Percentiles rank a stretch among this genome's conserved stretches.
These are phyloP conservation scores for Stenodera caucasica DNA, from an alignment of 2,888 invertebrate genomes.

Conservation along the genomic window DNA sequence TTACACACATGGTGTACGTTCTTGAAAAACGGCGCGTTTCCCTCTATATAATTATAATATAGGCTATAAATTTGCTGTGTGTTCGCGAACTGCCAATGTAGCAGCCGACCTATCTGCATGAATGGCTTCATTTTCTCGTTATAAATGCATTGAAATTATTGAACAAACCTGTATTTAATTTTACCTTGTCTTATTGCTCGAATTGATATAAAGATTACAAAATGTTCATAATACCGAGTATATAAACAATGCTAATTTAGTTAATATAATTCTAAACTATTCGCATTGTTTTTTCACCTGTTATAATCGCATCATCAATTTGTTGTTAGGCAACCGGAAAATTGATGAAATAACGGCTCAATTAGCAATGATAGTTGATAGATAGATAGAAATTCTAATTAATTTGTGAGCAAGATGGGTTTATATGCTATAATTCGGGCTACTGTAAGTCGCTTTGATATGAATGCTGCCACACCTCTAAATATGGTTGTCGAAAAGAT, in stretches of 20 bases:
- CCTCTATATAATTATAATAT: slow-evolving; percentile 51
- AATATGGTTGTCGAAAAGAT: not conserved
- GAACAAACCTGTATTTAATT: slow-evolving; percentile 46
- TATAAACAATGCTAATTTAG: slow-evolving; percentile 21
- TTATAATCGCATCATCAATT: too few species aligned
- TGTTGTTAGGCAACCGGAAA: too few species aligned
- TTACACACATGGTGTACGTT: not conserved
- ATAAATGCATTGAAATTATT: slow-evolving; percentile 49
- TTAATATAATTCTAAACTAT: slow-evolving; percentile 15
- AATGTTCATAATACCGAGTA: too few species aligned
- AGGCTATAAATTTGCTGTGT: slow-evolving; percentile 48
- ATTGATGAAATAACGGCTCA: too few species aligned
- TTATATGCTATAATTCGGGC: too few species aligned
- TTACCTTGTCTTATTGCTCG: slow-evolving; percentile 26
- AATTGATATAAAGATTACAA: slow-evolving; percentile 15
- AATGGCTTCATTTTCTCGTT: slow-evolving; percentile 53
- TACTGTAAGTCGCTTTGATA: not conserved
- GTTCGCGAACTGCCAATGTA: slow-evolving; percentile 46
- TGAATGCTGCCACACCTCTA: not conserved
- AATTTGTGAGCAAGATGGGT: too few species aligned
- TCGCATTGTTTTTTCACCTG: too few species aligned
- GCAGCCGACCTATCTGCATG: slow-evolving; percentile 43
- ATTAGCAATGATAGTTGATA: too few species aligned
- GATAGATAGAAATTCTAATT: too few species aligned
- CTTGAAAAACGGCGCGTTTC: slow-evolving; percentile 10